Base-by-base conservation (phyloP, 2,888 invertebrate species). In the Notodonta dromedarius region DNA sequence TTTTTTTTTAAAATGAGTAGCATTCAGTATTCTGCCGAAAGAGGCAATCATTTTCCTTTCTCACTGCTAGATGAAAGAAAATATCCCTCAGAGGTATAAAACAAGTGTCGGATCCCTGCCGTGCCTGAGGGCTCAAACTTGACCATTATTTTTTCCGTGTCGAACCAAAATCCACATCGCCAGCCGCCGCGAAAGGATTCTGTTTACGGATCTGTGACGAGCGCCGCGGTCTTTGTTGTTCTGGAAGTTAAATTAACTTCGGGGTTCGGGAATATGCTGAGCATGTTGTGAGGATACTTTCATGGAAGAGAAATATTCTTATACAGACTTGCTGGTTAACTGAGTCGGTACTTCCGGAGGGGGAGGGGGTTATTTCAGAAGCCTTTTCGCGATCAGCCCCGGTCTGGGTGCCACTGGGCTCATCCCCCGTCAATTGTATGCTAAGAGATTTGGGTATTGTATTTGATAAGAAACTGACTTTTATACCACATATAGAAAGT, bases 241-340 rank as follows among this genome's bases (percentile, higher is more conserved):
- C 65, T 42, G 56, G 62, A 70, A 70, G 67, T 70, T 70, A 70
- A 70, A 70, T 70, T 67, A 70, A 61, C 60, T 70, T 42, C 56
- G 44, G 2, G 14, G 6, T 3, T 16, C n/a, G 0, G 9, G 51
- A 32, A 51, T 12, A 51, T 24, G 24, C 4, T 16, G 11, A 24
- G 24, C 0, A 13, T 53, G 35, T 32, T 16, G 16, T 16, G 2
- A 50, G 16, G 46, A 46, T 13, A 44, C 11, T 51, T 53, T 53
- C 24, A 52, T 53, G 35, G 9, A 39, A 0, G 53, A 13, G 35
- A 39, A 35, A 16, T 50, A 16, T 8, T 11, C 13, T 3, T 48
- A 42, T 4, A 35, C 44, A 48, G 48, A n/a, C n/a, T 48, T 48
- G 4, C 24, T 24, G 24, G 24, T 24, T 24, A 24, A 24, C 1